A percentile compares a stretch with the other conserved stretches of the same genome.
These are phyloP conservation scores for Pao palembangensis DNA, from an alignment of 2,113 vertebrate species.

Conservation along the genomic window DNA sequence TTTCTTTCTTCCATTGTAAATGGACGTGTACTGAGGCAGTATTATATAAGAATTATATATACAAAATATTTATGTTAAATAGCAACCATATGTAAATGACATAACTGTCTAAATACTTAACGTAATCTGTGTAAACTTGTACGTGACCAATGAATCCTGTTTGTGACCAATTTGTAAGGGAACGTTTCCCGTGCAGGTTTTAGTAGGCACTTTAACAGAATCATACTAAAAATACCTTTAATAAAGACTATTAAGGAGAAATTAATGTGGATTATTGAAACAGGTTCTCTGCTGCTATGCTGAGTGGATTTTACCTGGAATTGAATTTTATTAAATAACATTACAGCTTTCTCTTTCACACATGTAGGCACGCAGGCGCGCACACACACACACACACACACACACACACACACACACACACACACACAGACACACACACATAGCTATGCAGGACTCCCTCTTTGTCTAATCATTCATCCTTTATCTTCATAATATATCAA, in stretches of 20 bases:
- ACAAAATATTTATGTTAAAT: constrained; percentile 57
- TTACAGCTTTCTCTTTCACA: not conserved
- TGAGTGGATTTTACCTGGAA: not conserved
- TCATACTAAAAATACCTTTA: constrained; percentile 56
- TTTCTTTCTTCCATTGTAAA: constrained; percentile 69
- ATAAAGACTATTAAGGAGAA: constrained; percentile 66
- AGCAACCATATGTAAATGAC: constrained; percentile 65
- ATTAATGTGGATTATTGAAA: constrained; percentile 33
- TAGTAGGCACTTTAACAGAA: constrained; percentile 73
- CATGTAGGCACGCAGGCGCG: too few species aligned
- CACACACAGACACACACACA: constrained; percentile 6
- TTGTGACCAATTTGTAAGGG: constrained; percentile 41
- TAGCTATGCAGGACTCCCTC: constrained; percentile 21
- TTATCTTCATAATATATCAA: not conserved
- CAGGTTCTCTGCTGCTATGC: not conserved
- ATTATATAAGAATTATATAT: constrained; percentile 50
- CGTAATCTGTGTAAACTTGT: constrained; percentile 50
- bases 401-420: not conserved
- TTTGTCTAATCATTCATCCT: constrained; percentile 40
- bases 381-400: not conserved
- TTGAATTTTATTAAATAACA: not conserved
- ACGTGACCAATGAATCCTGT: constrained; percentile 56
- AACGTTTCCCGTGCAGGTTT: constrained; percentile 39
- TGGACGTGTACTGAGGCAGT: constrained; percentile 52
- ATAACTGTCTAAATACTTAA: constrained; percentile 60